Evolutionary conservation across 2,797 vertebrate genomes (phyloP).

Genomic region (Pseudocheirus occidentalis): DNA sequence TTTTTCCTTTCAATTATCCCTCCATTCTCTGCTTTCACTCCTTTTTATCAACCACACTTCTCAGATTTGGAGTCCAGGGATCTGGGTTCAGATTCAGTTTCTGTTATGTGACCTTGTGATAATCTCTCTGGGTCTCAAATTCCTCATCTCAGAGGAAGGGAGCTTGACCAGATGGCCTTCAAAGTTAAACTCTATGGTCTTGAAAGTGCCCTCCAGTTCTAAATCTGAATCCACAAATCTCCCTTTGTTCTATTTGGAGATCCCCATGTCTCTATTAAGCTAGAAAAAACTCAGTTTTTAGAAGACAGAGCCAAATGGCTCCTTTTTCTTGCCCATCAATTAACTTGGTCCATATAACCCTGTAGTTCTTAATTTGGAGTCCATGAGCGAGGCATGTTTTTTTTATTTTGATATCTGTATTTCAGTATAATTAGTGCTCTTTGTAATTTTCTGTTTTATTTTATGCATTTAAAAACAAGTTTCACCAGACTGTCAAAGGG

Average conservation of each 20-base stretch:
- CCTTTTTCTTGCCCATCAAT: background rate
- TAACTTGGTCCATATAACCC: background rate
- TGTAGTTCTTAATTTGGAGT: background rate
- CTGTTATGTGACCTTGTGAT: background rate
- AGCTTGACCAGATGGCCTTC: background rate
- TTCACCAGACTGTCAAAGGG: background rate
- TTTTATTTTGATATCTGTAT: background rate
- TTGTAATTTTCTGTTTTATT: background rate
- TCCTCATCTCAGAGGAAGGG: background rate
- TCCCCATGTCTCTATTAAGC: background rate
- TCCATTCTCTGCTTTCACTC: background rate
- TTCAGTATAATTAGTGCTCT: background rate
- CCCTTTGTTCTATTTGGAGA: background rate
- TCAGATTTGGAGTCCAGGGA: background rate
- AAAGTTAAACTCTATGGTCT: background rate
- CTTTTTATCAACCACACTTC: background rate
- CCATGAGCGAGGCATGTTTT: background rate
- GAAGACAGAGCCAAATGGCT: constrained; percentile 1
- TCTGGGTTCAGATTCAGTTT: background rate
- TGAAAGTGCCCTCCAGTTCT: background rate
- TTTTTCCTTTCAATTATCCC: background rate
- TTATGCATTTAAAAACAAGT: background rate
- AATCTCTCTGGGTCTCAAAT: background rate
- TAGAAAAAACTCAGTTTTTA: background rate
- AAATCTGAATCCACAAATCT: background rate